Evolutionary conservation across 2,113 vertebrate species (phyloP), one percentile per base, ranked within the genome.

Genomic region (Crotalus horridus): DNA sequence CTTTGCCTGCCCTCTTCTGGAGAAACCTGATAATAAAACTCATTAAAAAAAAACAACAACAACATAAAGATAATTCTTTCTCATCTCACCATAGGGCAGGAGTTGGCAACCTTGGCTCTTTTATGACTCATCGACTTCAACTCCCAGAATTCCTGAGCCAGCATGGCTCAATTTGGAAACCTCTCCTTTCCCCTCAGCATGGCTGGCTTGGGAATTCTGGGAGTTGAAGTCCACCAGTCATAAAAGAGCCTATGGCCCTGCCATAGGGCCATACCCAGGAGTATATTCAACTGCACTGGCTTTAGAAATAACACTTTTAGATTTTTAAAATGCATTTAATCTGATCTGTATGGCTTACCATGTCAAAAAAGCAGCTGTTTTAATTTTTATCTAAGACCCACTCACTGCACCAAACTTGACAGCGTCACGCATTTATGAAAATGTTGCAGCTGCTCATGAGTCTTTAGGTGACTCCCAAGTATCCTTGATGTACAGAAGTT

Each of bases 1-100:
- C 74, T 89, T 93, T 15, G 39, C 61, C 43, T n/a, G 87, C 94
- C 94, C 94, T 89, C 94, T 91, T 58, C 81, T 58, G 94, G 58
- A 13, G 1, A 93, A 69, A 86, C n/a, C 2, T 13, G 12, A 53
- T 7, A 81, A 20, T 6, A 24, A 23, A 1, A 0, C 48, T n/a
- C 12, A 29, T 43, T 3, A 23, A 11, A 56, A 55, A 55, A 43
- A 43, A 43, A 53, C 3, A 17, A 20, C 13, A 58, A 58, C 0
- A 0, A 7, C 61, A 9, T 51, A 51, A 51, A 43, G 24, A 17
- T 12, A 6, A 6, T 87, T 81, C 17, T 39, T 43, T 9, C 33
- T 39, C 33, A 20, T 20, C 33, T 81, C 74, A 21, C 33, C 7
- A 21, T 81, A 43, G 33, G 74, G 33, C 33, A 43, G 33, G 74